These are phyloP conservation scores for Gallinago nigripennis DNA, from an alignment of 2,797 vertebrate species.

Conservation along the genomic window DNA sequence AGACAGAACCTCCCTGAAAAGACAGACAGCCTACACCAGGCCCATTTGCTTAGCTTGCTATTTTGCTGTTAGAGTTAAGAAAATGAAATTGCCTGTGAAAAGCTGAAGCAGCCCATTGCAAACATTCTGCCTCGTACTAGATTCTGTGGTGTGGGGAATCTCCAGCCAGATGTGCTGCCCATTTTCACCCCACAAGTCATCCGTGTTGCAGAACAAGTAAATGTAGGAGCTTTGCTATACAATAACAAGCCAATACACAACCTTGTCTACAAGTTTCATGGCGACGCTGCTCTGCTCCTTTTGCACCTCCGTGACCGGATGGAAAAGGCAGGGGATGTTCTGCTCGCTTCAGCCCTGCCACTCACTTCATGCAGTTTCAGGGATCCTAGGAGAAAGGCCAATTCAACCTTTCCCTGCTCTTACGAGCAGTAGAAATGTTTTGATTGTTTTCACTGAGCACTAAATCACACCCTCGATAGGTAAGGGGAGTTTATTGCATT, in stretches of 20 bases:
- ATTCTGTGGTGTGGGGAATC: fast-evolving
- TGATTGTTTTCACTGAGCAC: not conserved
- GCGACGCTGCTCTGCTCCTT: not conserved
- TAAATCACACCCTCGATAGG: not conserved
- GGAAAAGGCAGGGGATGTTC: not conserved
- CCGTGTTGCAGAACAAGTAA: not conserved
- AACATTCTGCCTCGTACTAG: not conserved
- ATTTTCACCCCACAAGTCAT: not conserved
- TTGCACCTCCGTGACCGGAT: not conserved
- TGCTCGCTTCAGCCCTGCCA: not conserved
- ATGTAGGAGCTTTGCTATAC: not conserved
- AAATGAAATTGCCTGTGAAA: not conserved
- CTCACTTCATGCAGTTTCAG: not conserved
- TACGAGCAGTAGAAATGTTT: not conserved
- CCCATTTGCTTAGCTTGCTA: not conserved
- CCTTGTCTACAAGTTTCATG: not conserved
- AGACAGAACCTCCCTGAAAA: not conserved
- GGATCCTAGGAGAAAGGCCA: not conserved
- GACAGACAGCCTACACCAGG: not conserved
- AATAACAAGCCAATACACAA: not conserved
- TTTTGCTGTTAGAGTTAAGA: not conserved
- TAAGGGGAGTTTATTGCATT: not conserved
- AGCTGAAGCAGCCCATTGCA: not conserved
- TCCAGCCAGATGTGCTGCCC: not conserved
- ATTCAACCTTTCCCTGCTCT: not conserved